Evolutionary conservation across 2,113 vertebrate genomes (phyloP), one percentile per base, ranked within the genome.

Genomic region (Pseudopodoces humilis): DNA sequence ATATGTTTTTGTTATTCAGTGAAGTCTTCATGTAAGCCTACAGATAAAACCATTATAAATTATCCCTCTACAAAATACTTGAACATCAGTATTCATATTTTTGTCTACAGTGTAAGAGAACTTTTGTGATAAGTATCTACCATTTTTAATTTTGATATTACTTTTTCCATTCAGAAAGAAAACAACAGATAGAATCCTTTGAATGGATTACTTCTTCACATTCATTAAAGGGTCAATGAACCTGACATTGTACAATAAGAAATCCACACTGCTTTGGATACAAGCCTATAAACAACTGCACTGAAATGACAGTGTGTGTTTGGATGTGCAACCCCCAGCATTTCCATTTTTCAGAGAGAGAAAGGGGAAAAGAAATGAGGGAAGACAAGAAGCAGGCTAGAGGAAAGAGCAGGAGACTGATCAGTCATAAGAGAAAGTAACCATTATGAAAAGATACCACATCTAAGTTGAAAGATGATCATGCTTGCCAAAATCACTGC

Each of bases 401-500:
- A 37, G 27, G 21, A 56, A 79, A 85, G 22, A 76, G 10, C n/a
- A 80, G 7, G 11, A 69, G 30, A 23, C 22, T 9, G 19, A 67
- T 75, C 43, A 82, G 60, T 46, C n/a, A 28, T 65, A 80, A 91
- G 43, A 83, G 43, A 78, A 91, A 92, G 91, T 18, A 21, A 16
- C 10, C 87, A 37, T 78, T 90, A 72, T 53, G 76, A 94, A 94
- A 86, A 87, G 88, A 64, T 30, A 52, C 10, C 47, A 83, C 13
- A 78, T 78, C 43, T 74, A 23, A 84, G 88, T 96, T 10, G 44
- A 90, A n/a, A 67, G 62, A 93, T 82, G 90, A 95, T 86, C 72
- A 88, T 46, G 76, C 87, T 95, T 96, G 59, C 96, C 71, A 96
- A 77, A 95, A 95, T 79, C 58, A 49, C 58, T 79, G 69, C 67